Base-by-base conservation (phyloP, 2,888 invertebrate species). In the Petrolisthes cinctipes region DNA sequence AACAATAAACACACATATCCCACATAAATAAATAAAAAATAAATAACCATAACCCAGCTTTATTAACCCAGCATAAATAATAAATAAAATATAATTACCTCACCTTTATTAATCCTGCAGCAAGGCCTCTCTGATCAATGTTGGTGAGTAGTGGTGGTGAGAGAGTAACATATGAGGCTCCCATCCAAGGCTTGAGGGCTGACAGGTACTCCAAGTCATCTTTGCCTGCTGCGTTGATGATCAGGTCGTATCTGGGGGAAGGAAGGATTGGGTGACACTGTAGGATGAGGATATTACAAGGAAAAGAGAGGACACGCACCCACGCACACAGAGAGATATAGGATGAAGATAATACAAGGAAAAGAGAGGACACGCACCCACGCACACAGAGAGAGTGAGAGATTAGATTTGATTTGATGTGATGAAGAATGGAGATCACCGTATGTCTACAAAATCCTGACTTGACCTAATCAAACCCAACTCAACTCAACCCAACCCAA, bases 101-200 rank as follows among this genome's bases (percentile, higher is more conserved):
- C 37, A 86, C 84, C 91, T 94, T 94, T 4, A 94, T 91, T 7
- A 95, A 92, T 0, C 97, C 97, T 23, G 94, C 92, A 3, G 95
- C 91, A 56, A 96, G 90, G n/a, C 97, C 98, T 92, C 95, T 94
- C 90, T 94, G 93, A 93, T 98, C 98, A 14, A 96, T 94, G 92
- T 97, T 96, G 91, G 94, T 94, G 92, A 99, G 93, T 91, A 98
- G 93, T 5, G 98, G 98, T 73, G 97, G 95, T 86, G 95, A 95
- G 87, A 98, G 94, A 83, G 97, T 96, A 88, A 98, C 95, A 92
- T 95, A 97, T 87, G 94, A 95, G 23, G 94, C 93, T 91, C 94
- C 95, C n/a, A 94, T 93, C 94, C 95, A 95, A n/a, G 94, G 93
- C 86, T 94, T 94, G 79, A 94, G 90, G 23, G 92, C 91, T 53